phyloP scores from a whole-genome alignment of 1,140 invertebrate genomes.

The Zaprionus taronus region DNA sequence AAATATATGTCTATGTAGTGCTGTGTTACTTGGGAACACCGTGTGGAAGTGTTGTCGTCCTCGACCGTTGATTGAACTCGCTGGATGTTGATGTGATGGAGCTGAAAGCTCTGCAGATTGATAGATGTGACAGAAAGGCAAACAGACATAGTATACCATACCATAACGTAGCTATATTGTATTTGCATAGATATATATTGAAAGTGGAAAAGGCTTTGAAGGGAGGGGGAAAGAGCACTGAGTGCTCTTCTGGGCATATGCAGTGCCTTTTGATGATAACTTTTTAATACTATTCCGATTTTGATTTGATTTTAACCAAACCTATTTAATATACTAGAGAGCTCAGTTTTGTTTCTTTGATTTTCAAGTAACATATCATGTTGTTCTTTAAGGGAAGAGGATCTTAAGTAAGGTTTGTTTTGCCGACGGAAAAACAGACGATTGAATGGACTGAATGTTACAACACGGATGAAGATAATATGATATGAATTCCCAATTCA shows the following conservation, averaged over 20 bases:
- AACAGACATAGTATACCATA: neutral
- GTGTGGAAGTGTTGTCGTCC: neutral
- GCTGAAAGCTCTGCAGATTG: neutral
- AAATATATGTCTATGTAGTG: neutral
- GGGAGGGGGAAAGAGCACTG: neutral
- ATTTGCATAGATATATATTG: neutral
- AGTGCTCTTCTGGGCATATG: neutral
- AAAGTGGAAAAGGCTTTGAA: neutral
- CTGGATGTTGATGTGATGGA: neutral
- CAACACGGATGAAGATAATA: no score
- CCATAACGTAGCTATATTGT: neutral
- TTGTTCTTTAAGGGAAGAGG: neutral
- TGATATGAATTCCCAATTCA: no score
- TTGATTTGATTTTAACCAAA: neutral
- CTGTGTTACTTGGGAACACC: constrained; percentile 15
- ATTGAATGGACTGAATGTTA: no score
- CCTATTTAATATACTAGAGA: neutral
- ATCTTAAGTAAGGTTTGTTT: neutral
- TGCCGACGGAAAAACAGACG: neutral
- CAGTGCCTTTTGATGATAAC: neutral
- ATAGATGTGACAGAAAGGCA: constrained; percentile 2
- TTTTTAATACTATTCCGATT: neutral
- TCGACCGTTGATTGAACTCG: constrained; percentile 3
- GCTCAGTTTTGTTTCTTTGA: neutral
- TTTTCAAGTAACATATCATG: neutral